Evolutionary conservation across 1,140 invertebrate genomes (phyloP).

Genomic region (Macrosteles quadrilineatus): DNA sequence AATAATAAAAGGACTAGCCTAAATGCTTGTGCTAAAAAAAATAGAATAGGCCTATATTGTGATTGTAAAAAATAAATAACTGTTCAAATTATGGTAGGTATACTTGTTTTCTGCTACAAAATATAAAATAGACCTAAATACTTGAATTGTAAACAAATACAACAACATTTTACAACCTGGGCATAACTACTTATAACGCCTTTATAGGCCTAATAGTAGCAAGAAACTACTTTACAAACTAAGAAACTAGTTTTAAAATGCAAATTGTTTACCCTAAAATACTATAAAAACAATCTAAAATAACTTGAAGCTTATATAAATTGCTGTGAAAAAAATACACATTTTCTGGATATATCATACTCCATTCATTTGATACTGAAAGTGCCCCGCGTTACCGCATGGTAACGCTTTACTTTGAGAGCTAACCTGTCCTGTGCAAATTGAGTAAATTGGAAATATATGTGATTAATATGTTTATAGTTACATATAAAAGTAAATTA

Average conservation of each 20-base stretch:
- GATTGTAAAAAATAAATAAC: constrained; percentile 12
- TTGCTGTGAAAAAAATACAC: background rate
- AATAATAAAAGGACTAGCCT: background rate
- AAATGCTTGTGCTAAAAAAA: background rate
- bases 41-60: background rate
- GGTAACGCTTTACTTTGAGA: constrained; percentile 14
- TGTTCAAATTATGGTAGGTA: background rate
- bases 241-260: background rate
- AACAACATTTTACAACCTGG: too few species aligned
- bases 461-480: constrained; percentile 3
- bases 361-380: constrained; percentile 17
- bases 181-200: too few species aligned
- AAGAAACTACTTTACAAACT: too few species aligned
- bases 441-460: background rate
- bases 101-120: constrained; percentile 1
- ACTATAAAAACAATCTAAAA: background rate
- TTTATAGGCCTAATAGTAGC: too few species aligned
- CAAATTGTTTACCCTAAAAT: background rate
- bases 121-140: background rate
- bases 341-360: background rate
- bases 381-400: constrained; percentile 23
- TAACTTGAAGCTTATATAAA: background rate
- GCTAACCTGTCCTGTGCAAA: background rate
- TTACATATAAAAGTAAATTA: constrained; percentile 6
- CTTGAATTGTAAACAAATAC: background rate